phyloP scores from a whole-genome alignment of 2,888 invertebrate genomes.

The Trissoscelio sp. region DNA sequence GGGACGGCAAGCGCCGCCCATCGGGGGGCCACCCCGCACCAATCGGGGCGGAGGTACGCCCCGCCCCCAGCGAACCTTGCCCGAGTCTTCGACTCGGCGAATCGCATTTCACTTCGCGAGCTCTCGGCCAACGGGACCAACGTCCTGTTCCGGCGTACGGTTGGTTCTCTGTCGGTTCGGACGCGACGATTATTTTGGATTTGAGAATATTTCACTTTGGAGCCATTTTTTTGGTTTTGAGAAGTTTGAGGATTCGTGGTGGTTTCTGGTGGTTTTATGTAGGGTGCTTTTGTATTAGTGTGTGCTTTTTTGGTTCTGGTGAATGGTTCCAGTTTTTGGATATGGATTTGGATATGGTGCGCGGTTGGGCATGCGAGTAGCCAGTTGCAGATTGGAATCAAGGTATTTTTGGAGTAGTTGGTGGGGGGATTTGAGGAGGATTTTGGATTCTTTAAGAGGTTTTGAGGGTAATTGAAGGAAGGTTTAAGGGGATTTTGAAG shows the following conservation, averaged over 20 bases:
- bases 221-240: no score
- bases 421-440: no score
- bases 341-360: constrained; percentile 52
- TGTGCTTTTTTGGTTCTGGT: constrained; percentile 30
- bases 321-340: constrained; percentile 10
- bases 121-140: constrained; percentile 58
- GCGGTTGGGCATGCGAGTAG: no score
- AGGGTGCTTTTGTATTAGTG: constrained; percentile 14
- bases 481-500: no score
- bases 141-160: constrained; percentile 18
- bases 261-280: constrained; percentile 10
- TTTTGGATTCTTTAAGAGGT: no score
- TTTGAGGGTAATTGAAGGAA: no score
- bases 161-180: not conserved
- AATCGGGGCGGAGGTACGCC: constrained; percentile 32
- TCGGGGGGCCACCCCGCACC: constrained; percentile 50
- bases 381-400: no score
- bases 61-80: no score
- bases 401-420: no score
- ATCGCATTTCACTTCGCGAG: constrained; percentile 51
- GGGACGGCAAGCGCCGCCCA: constrained; percentile 74
- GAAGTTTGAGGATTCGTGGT: no score
- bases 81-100: not conserved
- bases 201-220: no score
- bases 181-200: not conserved